Conservation (phyloP, 2,113 vertebrate genomes). For the Pachypanchax playfairii region DNA sequence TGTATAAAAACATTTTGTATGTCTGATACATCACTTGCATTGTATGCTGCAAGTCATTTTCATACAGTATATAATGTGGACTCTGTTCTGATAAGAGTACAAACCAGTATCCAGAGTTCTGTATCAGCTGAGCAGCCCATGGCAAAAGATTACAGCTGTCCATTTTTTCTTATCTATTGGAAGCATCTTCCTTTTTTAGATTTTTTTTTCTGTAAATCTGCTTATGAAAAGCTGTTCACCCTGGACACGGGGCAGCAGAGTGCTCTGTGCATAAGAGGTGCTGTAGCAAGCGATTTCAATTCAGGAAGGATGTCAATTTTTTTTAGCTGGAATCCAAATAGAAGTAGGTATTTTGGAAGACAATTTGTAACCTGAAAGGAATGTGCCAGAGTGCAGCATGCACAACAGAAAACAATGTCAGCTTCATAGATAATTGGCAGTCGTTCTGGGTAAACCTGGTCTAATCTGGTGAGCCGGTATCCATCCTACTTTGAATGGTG, state of each 20-base stretch:
- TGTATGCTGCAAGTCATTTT: conserved; percentile 31
- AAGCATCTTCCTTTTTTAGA: conserved; percentile 65
- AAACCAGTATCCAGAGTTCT: conserved; percentile 46
- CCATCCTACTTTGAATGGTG: too few relatives aligned
- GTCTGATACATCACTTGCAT: conserved; percentile 27
- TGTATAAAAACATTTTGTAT: conserved; percentile 8
- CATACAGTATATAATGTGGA: background rate
- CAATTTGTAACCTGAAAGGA: too few relatives aligned
- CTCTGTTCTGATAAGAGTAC: conserved; percentile 58
- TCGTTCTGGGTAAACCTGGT: too few relatives aligned
- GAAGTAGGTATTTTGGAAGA: conserved; percentile 10
- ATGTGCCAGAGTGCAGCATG: too few relatives aligned
- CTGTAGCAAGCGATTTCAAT: conserved; percentile 23
- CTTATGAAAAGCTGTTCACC: conserved; percentile 53
- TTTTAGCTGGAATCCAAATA: conserved; percentile 1
- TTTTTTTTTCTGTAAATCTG: conserved; percentile 55
- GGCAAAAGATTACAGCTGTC: conserved; percentile 71
- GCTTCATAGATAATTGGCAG: too few relatives aligned
- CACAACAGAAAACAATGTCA: too few relatives aligned
- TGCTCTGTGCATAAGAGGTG: conserved; percentile 11
- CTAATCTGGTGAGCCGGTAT: too few relatives aligned
- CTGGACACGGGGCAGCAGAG: conserved; percentile 38
- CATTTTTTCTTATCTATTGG: conserved; percentile 66
- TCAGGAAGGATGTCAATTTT: conserved; percentile 12
- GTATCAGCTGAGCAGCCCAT: conserved; percentile 57